Conservation (phyloP, 2,797 vertebrate genomes). For the Limnodromus scolopaceus region DNA sequence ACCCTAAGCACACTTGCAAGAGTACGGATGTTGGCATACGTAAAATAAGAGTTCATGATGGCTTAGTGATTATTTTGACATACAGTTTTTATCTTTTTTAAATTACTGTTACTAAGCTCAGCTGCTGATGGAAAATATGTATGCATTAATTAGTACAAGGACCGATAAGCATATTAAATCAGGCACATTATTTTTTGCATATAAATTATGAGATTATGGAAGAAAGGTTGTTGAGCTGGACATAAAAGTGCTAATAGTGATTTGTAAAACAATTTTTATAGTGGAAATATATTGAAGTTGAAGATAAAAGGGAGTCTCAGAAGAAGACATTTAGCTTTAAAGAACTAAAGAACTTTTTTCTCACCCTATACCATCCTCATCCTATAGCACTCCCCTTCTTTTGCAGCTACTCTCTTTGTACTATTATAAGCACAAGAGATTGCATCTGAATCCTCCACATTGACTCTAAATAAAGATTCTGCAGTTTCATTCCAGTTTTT, state of each 20-base stretch:
- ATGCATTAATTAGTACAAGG: conserved; percentile 64
- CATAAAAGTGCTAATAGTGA: neutral
- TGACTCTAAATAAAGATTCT: neutral
- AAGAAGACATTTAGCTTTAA: neutral
- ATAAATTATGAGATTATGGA: conserved; percentile 58
- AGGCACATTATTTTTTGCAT: conserved; percentile 55
- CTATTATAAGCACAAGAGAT: neutral
- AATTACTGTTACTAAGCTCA: conserved; percentile 65
- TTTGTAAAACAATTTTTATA: conserved; percentile 7
- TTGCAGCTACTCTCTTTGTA: neutral
- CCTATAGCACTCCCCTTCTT: neutral
- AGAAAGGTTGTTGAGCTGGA: conserved; percentile 20
- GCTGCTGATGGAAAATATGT: conserved; percentile 58
- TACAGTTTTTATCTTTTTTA: conserved; percentile 48
- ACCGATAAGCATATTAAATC: conserved; percentile 59
- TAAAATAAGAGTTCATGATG: conserved; percentile 6
- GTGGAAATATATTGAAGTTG: neutral
- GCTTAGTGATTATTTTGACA: conserved; percentile 33
- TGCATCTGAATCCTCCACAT: neutral
- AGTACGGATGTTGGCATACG: neutral
- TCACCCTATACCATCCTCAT: neutral
- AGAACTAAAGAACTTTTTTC: neutral
- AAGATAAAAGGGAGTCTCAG: neutral
- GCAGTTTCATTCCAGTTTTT: neutral
- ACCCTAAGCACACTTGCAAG: neutral